Conservation (phyloP, 1,140 invertebrate species). For the Fopius arisanus region DNA sequence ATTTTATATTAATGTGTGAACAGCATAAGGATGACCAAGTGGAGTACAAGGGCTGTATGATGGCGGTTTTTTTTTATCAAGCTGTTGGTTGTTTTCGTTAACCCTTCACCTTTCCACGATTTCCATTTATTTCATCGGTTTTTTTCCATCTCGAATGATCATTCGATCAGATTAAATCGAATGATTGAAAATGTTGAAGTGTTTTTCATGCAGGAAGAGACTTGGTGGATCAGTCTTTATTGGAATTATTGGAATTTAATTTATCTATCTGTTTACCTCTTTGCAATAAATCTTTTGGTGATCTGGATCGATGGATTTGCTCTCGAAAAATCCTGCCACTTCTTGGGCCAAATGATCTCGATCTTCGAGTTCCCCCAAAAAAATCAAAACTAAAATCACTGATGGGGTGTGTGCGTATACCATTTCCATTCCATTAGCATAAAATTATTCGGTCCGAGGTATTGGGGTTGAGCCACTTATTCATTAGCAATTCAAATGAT, state of each 20-base stretch:
- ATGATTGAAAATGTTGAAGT: too few relatives aligned
- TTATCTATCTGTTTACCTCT: too few relatives aligned
- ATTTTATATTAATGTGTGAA: slow-evolving; percentile 10
- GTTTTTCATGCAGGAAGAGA: too few relatives aligned
- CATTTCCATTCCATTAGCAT: slow-evolving; percentile 55
- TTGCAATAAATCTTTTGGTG: background rate
- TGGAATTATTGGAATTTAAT: too few relatives aligned
- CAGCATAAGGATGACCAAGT: slow-evolving; percentile 6
- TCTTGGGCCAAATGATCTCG: background rate
- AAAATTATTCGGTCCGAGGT: slow-evolving; percentile 45
- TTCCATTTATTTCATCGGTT: too few relatives aligned
- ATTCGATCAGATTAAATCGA: too few relatives aligned
- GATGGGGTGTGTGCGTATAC: slow-evolving; percentile 41
- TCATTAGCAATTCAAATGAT: slow-evolving; percentile 55
- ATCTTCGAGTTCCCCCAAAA: background rate
- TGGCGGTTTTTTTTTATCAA: background rate
- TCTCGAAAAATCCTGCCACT: background rate
- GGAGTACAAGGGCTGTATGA: background rate
- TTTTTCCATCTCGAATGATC: too few relatives aligned
- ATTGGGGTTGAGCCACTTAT: slow-evolving; percentile 33
- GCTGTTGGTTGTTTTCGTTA: background rate
- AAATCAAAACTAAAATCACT: background rate
- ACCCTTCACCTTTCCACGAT: too few relatives aligned
- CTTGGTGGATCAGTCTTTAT: too few relatives aligned
- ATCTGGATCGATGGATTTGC: background rate